Base-by-base conservation (phyloP, 1,140 invertebrate species). In the Dysdera silvatica region DNA sequence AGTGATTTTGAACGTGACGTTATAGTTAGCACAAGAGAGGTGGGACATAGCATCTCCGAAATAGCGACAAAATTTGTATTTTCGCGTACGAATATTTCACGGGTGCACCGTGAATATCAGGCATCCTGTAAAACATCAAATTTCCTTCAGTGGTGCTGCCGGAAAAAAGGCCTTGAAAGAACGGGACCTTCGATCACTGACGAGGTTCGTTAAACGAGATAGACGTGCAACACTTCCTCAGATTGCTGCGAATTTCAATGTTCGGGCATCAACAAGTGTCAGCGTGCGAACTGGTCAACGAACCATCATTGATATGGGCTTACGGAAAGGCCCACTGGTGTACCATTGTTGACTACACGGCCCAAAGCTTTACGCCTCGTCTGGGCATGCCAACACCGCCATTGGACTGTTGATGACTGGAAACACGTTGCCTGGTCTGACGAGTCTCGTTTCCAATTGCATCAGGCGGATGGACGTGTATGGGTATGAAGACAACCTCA, bases 91-190 rank as follows among this genome's bases (percentile, higher is more conserved):
- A 48, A 2, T 23, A 48, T 48, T 58, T 58, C 31, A 40, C 26
- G 71, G 87, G 87, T 80, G 28, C 95, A 91, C 72, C 80, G 85
- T 68, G 84, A 91, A 75, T 82, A 92, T 75, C 94, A 96, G 68
- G 82, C 83, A 10, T 81, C 83, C 24, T 87, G 87, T 10, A 83
- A 88, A 72, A 82, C 82, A 60, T 41, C 14, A 31, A 60, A 60
- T 60, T 4, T 48, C 23, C 45, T 29, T 26, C 24, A 49, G 48
- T 24, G 24, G 3, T 37, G 32, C 1, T 20, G 14, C 31, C 1
- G 0, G 26, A 49, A 49, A 59, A n/a, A 37, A 59, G 20, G 35
- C 10, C 31, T 4, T 49, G 28, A 23, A 59, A 48, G 20, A 48
- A 35, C 16, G 32, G 18, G 23, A 48, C 2, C 29, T 48, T 14